Evolutionary conservation across 1,140 invertebrate genomes (phyloP).

Genomic region (Diachasma alloeum): DNA sequence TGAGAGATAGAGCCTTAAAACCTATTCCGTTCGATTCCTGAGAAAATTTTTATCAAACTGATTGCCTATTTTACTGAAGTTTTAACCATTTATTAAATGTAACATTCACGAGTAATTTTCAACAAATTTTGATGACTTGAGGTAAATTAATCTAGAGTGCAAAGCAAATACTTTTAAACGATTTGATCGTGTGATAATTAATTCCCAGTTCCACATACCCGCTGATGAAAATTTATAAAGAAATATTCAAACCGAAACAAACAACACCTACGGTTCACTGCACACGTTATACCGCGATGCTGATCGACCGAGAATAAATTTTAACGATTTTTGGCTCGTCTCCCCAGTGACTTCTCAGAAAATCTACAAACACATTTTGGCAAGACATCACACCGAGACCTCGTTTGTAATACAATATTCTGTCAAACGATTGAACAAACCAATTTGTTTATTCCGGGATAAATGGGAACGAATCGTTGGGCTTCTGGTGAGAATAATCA

Average conservation of each 20-base stretch:
- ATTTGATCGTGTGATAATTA: too few species aligned
- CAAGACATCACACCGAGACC: not conserved
- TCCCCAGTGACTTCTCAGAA: conserved; percentile 19
- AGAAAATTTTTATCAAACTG: too few species aligned
- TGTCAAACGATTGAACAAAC: not conserved
- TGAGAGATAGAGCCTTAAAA: too few species aligned
- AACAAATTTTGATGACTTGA: too few species aligned
- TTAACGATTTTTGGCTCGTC: conserved; percentile 24
- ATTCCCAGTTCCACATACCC: too few species aligned
- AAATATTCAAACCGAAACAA: not conserved
- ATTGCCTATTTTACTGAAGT: too few species aligned
- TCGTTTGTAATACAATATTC: conserved; percentile 24
- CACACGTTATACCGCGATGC: not conserved
- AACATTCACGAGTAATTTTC: too few species aligned
- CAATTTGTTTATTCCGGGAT: not conserved
- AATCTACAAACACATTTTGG: conserved; percentile 20
- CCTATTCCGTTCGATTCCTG: too few species aligned
- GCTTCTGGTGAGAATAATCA: not conserved
- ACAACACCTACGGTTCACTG: not conserved
- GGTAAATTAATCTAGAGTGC: too few species aligned
- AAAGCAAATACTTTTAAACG: too few species aligned
- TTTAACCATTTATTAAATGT: too few species aligned
- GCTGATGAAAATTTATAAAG: not conserved
- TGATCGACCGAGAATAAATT: conserved; percentile 30
- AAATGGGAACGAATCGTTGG: not conserved